phyloP scores from a whole-genome alignment of 2,797 vertebrate genomes.

The Lacerta viridis region DNA sequence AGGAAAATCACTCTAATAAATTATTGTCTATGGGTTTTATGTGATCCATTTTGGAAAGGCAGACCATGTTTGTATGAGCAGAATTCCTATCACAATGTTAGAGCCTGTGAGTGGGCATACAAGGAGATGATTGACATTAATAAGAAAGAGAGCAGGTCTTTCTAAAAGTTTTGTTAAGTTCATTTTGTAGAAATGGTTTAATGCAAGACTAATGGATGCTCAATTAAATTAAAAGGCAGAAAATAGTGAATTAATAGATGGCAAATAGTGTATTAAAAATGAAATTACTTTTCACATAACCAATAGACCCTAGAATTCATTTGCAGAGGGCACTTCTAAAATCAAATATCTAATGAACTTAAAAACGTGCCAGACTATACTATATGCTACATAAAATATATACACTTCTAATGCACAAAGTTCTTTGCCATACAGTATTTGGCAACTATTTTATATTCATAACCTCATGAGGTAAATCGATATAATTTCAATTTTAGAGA shows the following conservation, averaged over 20 bases:
- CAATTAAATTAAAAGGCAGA: slow-evolving; percentile 24
- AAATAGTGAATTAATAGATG: slow-evolving; percentile 25
- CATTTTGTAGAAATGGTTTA: background rate
- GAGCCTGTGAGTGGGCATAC: slow-evolving; percentile 56
- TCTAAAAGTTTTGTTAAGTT: slow-evolving; percentile 44
- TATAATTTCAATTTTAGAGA: background rate
- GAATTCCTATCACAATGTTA: slow-evolving; percentile 49
- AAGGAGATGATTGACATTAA: slow-evolving; percentile 38
- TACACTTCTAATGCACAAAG: background rate
- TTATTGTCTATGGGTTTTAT: slow-evolving; percentile 66
- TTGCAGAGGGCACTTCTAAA: background rate
- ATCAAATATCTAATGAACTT: background rate
- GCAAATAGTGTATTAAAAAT: slow-evolving; percentile 11
- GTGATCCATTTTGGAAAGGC: slow-evolving; percentile 66
- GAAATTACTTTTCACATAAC: slow-evolving; percentile 9
- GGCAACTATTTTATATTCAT: background rate
- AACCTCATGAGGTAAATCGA: background rate
- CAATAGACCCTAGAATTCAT: slow-evolving; percentile 10
- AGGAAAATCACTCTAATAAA: slow-evolving; percentile 62
- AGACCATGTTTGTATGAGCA: slow-evolving; percentile 59
- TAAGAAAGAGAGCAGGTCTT: background rate
- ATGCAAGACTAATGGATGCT: slow-evolving; percentile 2
- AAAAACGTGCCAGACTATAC: background rate
- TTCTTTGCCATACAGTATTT: background rate
- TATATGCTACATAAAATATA: too few species aligned